Evolutionary conservation across 2,797 vertebrate genomes (phyloP).

Genomic region (Gastrophryne carolinensis): DNA sequence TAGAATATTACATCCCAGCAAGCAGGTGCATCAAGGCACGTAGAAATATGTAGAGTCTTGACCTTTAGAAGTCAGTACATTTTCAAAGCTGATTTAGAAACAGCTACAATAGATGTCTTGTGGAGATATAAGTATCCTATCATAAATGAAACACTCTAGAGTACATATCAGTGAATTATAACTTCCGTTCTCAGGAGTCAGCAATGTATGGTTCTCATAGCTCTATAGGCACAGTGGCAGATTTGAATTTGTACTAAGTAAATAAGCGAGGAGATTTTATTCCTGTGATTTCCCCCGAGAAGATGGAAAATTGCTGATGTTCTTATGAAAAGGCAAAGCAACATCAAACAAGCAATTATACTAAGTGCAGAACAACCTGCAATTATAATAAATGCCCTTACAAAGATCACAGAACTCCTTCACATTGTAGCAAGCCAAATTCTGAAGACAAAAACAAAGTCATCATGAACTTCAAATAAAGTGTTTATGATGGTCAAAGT

Average conservation of each 20-base stretch:
- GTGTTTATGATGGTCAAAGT: too few relatives aligned
- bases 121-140: not conserved
- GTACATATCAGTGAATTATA: not conserved
- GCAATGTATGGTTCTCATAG: not conserved
- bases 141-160: not conserved
- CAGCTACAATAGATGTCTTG: too few relatives aligned
- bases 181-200: not conserved
- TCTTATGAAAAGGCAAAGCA: not conserved
- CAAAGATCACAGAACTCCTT: too few relatives aligned
- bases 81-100: too few relatives aligned
- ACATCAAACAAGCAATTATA: slow-evolving; percentile 35
- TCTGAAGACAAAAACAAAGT: not conserved
- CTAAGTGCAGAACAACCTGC: not conserved
- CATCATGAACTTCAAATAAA: too few relatives aligned
- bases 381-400: not conserved
- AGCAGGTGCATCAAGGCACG: too few relatives aligned
- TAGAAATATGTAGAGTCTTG: too few relatives aligned
- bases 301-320: not conserved
- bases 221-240: not conserved
- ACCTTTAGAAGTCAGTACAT: too few relatives aligned
- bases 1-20: too few relatives aligned
- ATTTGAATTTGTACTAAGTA: slow-evolving; percentile 4
- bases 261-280: slow-evolving; percentile 16
- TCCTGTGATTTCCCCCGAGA: slow-evolving; percentile 25
- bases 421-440: not conserved